These are phyloP conservation scores for Platanista minor DNA, from an alignment of 2,113 vertebrate species.

Conservation along the genomic window DNA sequence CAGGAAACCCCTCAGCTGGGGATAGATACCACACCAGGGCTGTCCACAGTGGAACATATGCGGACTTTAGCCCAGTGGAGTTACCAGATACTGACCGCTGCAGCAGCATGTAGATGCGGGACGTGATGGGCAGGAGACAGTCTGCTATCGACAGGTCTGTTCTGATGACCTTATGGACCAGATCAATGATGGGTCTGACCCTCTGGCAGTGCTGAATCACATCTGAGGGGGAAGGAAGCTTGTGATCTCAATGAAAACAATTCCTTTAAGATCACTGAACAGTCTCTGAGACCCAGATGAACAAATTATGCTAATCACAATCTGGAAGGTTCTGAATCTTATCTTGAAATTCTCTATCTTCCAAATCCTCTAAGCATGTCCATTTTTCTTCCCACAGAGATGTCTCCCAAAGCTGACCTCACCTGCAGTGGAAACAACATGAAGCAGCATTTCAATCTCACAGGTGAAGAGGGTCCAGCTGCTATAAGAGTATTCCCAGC, in stretches of 20 bases:
- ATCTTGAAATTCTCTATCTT: not conserved
- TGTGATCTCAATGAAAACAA: not conserved
- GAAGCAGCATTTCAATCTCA: conserved; percentile 98
- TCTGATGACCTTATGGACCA: conserved; percentile 96
- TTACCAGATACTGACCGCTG: conserved; percentile 86
- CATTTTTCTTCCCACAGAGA: not conserved
- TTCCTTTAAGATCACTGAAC: not conserved
- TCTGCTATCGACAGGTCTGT: conserved; percentile 95
- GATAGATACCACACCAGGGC: not conserved
- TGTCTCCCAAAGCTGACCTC: not conserved
- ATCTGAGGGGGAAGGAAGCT: conserved; percentile 80
- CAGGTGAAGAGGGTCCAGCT: conserved; percentile 98
- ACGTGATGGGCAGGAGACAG: conserved; percentile 94
- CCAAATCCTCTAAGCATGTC: not conserved
- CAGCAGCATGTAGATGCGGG: conserved; percentile 97
- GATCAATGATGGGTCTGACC: conserved; percentile 95
- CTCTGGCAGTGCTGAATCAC: conserved; percentile 93
- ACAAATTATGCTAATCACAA: not conserved
- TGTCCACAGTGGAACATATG: not conserved
- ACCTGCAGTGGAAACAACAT: conserved; percentile 98
- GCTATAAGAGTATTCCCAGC: conserved; percentile 96
- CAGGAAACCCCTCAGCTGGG: not conserved
- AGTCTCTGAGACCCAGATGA: not conserved
- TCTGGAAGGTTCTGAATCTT: not conserved
- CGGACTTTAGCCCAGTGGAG: not conserved